Evolutionary conservation across 2,113 vertebrate genomes (phyloP).

Genomic region (Microcebus tavaratra): DNA sequence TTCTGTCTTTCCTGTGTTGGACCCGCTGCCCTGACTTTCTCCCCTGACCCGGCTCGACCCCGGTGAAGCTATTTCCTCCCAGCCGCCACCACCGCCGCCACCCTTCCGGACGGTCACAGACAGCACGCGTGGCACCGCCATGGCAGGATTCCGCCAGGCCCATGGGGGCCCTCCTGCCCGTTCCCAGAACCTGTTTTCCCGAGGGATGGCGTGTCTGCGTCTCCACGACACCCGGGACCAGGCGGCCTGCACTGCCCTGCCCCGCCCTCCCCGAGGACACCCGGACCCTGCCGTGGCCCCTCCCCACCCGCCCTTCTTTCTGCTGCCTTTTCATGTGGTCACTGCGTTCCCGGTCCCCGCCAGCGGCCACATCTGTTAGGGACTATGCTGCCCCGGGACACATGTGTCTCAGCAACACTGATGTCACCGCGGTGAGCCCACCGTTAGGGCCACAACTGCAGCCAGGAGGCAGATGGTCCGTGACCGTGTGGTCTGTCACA

Average conservation of each 20-base stretch:
- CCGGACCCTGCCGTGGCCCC: too few species aligned
- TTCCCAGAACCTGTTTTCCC: too few species aligned
- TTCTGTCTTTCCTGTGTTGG: background rate
- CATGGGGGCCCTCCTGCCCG: rapidly evolving
- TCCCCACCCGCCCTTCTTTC: too few species aligned
- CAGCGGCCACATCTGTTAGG: rapidly evolving
- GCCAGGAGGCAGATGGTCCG: background rate
- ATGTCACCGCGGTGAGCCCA: rapidly evolving
- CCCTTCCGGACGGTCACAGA: too few species aligned
- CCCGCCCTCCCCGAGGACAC: too few species aligned
- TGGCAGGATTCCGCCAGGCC: rapidly evolving
- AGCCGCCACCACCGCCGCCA: rapidly evolving
- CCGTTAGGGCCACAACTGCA: background rate
- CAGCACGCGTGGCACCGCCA: rapidly evolving
- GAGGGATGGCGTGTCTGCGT: rapidly evolving
- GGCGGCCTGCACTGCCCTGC: too few species aligned
- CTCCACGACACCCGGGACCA: background rate
- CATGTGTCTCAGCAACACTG: rapidly evolving
- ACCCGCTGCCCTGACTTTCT: too few species aligned
- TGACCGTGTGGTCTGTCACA: background rate
- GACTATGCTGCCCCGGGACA: too few species aligned
- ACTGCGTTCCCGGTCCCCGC: rapidly evolving
- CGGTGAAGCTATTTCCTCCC: background rate
- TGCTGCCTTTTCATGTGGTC: background rate
- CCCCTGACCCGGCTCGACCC: background rate